Base-by-base conservation (phyloP, 2,888 invertebrate genomes). In the Dynastes tityus region DNA sequence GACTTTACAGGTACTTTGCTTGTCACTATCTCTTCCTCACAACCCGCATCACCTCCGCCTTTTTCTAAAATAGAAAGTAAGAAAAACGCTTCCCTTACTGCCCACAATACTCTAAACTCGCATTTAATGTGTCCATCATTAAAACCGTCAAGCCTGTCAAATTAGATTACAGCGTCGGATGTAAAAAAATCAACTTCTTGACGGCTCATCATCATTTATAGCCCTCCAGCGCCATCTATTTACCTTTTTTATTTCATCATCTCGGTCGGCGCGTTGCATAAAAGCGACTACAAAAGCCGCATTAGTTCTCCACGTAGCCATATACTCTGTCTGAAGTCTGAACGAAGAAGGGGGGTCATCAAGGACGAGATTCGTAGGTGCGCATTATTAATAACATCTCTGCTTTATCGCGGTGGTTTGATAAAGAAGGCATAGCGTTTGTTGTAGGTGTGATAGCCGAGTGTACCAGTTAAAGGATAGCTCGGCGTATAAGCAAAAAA, bases 371-470 rank as follows among this genome's bases (percentile, higher is more conserved):
- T 73, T 40, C 58, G 73, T 73, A 73, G 73, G 58, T 73, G 70
- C 22, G 9, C 49, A 58, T 73, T 73, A 73, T 73, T 73, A 73
- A 73, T 73, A 58, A 73, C 37, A 22, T 40, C 40, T 58, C 29
- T 37, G 4, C 29, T 11, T 32, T 9, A 16, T 22, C 32, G 67
- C 22, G 22, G 67, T 27, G 45, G 37, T 73, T 16, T 73, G 32
- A 53, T 58, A 32, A 61, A 65, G 70, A 55, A 37, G 49, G 74
- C 64, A 76, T 65, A 49, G 22, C 45, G 45, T 45, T 53, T 9
- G 37, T 37, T 65, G 78, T 78, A 76, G 78, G 78, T 78, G 78
- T 76, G 78, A 73, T 73, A 73, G 63, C 71, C 68, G 76, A 80
- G 65, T 53, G 79, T 68, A 64, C 75, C 16, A 55, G 61, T 76